phyloP scores from a whole-genome alignment of 2,888 invertebrate species.

The Agelastica alni region DNA sequence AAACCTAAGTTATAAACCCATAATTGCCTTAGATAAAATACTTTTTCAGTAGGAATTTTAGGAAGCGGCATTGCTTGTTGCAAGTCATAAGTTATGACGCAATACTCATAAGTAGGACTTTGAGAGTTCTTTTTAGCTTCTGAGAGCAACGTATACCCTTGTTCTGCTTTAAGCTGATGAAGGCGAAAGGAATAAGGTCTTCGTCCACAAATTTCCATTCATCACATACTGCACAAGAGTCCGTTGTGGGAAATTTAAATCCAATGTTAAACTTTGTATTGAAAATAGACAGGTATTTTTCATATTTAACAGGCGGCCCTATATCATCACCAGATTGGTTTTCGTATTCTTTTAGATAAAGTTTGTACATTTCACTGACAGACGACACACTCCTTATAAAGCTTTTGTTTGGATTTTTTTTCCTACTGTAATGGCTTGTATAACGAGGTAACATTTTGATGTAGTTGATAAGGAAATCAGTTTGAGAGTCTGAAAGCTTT shows the following conservation, averaged over 20 bases:
- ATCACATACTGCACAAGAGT: conserved; percentile 1
- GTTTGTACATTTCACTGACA: conserved; percentile 2
- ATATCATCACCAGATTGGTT: conserved; percentile 2
- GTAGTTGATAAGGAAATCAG: not conserved
- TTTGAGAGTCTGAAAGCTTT: conserved; percentile 2
- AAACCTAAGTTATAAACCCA: too few species aligned
- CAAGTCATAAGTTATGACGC: not conserved
- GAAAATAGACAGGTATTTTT: conserved; percentile 1
- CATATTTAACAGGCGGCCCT: not conserved
- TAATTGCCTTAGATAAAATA: too few species aligned
- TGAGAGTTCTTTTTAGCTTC: conserved; percentile 1
- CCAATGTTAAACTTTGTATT: conserved; percentile 2
- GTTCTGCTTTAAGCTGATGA: not conserved
- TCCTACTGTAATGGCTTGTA: not conserved
- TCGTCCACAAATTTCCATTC: not conserved
- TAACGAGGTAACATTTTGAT: not conserved
- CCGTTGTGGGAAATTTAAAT: not conserved
- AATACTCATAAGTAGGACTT: not conserved
- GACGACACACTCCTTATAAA: not conserved
- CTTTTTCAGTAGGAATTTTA: too few species aligned
- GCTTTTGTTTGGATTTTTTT: not conserved
- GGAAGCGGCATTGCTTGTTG: conserved; percentile 2
- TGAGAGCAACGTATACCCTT: conserved; percentile 2
- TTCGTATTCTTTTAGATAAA: not conserved
- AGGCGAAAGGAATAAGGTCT: not conserved